Evolutionary conservation across 1,140 invertebrate species (phyloP).

Genomic region (Ridgeia piscesae): DNA sequence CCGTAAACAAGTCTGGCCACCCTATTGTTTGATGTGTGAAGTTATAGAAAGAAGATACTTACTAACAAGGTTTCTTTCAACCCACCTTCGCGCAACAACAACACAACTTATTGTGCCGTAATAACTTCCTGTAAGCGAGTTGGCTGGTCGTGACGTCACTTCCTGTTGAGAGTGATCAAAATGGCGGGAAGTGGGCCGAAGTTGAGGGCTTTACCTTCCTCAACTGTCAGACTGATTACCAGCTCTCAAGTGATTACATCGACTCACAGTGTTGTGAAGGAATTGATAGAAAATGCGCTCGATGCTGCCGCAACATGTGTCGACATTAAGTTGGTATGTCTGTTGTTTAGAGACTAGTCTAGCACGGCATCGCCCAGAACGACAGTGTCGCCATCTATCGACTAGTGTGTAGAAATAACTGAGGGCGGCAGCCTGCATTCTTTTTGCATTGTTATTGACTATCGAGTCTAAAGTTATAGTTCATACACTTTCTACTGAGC

Average conservation of each 20-base stretch:
- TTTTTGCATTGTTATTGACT: background rate
- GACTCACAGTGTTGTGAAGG: constrained; percentile 65
- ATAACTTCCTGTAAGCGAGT: constrained; percentile 1
- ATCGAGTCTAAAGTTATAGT: no score
- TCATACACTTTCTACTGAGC: no score
- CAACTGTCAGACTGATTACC: constrained; percentile 63
- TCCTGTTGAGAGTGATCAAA: background rate
- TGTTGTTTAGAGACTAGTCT: background rate
- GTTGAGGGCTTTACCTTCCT: constrained; percentile 38
- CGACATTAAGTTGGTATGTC: constrained; percentile 58
- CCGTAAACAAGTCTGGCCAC: background rate
- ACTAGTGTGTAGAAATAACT: constrained; percentile 8
- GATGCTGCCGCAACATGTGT: constrained; percentile 64
- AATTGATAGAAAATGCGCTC: constrained; percentile 68
- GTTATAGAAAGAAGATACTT: background rate
- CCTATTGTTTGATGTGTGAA: background rate
- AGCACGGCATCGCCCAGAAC: background rate
- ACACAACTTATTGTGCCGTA: background rate
- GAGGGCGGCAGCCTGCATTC: background rate
- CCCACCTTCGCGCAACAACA: background rate
- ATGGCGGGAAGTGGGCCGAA: background rate
- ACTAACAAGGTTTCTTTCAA: constrained; percentile 1
- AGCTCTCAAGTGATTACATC: constrained; percentile 67
- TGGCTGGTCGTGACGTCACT: background rate
- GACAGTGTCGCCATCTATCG: constrained; percentile 7